Evolutionary conservation across 2,888 invertebrate genomes (phyloP).

Genomic region (Asteroscopus sphinx): DNA sequence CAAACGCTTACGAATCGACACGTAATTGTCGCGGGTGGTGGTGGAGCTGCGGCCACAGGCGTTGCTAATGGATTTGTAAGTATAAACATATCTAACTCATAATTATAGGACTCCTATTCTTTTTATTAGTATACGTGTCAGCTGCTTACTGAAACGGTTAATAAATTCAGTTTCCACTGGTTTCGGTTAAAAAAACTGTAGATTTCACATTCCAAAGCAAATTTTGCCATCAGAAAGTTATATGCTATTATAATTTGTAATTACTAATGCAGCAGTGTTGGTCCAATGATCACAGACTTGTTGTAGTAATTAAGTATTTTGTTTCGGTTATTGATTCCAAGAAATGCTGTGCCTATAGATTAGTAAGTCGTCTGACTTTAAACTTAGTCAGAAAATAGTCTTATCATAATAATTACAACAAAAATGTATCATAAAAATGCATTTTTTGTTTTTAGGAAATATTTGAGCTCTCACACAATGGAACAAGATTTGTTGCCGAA

Average conservation of each 20-base stretch:
- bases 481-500: slow-evolving; percentile 94
- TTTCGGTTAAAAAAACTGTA: slow-evolving; percentile 12
- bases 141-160: slow-evolving; percentile 54
- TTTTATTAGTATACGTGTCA: slow-evolving; percentile 72
- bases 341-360: slow-evolving; percentile 3
- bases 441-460: slow-evolving; percentile 93
- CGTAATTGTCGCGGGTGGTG: slow-evolving; percentile 98
- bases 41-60: slow-evolving; percentile 98
- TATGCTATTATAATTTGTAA: slow-evolving; percentile 9
- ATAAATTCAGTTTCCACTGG: slow-evolving; percentile 44
- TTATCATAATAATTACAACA: not conserved
- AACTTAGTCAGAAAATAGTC: not conserved
- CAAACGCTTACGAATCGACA: slow-evolving; percentile 97
- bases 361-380: not conserved
- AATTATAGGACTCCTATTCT: slow-evolving; percentile 35
- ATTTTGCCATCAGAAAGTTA: slow-evolving; percentile 22
- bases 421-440: not conserved
- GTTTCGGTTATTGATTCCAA: slow-evolving; percentile 7
- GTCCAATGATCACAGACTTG: slow-evolving; percentile 21
- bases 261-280: slow-evolving; percentile 16
- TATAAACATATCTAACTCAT: slow-evolving; percentile 60
- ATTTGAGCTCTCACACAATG: slow-evolving; percentile 96
- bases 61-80: slow-evolving; percentile 99
- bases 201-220: slow-evolving; percentile 32
- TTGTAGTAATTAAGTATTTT: slow-evolving; percentile 12